Conservation (phyloP, 2,888 invertebrate genomes). For the Hecatera dysodea region DNA sequence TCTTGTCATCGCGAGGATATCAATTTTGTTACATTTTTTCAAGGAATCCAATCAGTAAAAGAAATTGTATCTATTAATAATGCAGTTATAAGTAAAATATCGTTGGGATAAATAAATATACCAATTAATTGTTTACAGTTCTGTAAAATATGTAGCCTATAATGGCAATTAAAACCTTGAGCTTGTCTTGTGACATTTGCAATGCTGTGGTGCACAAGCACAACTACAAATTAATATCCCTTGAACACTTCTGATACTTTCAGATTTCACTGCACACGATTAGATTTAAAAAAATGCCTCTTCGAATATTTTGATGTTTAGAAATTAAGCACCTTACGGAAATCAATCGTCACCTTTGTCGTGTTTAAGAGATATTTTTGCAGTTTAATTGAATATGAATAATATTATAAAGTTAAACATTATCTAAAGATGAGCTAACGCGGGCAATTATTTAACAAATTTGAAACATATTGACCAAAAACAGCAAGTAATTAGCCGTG, state of each 20-base stretch:
- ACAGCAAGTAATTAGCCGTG: not conserved
- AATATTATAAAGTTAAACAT: not conserved
- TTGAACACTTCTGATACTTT: constrained; percentile 29
- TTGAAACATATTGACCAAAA: not conserved
- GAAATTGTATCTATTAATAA: constrained; percentile 26
- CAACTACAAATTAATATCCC: constrained; percentile 10
- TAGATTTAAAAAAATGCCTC: not conserved
- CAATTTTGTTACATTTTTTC: constrained; percentile 5
- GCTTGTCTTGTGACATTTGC: constrained; percentile 27
- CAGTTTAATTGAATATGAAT: not conserved
- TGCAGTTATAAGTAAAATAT: constrained; percentile 46
- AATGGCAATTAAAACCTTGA: constrained; percentile 43
- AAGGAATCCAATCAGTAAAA: constrained; percentile 51
- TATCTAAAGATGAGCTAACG: constrained; percentile 5
- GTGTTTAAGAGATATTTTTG: constrained; percentile 29
- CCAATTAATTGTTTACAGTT: constrained; percentile 49
- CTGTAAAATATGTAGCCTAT: constrained; percentile 30
- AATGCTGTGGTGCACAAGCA: constrained; percentile 9
- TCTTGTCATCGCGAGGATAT: constrained; percentile 52
- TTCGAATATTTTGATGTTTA: not conserved
- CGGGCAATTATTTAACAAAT: not conserved
- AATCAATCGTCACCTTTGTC: not conserved
- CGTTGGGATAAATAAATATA: constrained; percentile 67
- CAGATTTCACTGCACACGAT: not conserved
- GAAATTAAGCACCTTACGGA: not conserved